Evolutionary conservation across 1,140 invertebrate genomes (phyloP).

Genomic region (Antheraea mylitta): DNA sequence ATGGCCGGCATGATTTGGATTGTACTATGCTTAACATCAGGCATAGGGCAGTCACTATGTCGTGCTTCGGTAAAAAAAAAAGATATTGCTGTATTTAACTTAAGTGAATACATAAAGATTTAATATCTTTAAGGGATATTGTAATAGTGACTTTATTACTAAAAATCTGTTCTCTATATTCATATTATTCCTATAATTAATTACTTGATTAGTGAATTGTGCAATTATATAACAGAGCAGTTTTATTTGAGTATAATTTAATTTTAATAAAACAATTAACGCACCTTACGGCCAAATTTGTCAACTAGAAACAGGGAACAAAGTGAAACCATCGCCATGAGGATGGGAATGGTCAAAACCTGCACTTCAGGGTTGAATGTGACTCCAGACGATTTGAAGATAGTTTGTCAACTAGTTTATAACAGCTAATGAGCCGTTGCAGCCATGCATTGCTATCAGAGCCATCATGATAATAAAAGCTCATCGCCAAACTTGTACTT

Average conservation of each 20-base stretch:
- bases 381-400: slow-evolving; percentile 40
- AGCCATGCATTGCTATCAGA: slow-evolving; percentile 22
- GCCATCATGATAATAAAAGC: slow-evolving; percentile 33
- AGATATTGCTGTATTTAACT: too few relatives aligned
- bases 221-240: too few relatives aligned
- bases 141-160: too few relatives aligned
- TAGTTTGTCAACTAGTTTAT: slow-evolving; percentile 33
- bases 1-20: too few relatives aligned
- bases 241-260: too few relatives aligned
- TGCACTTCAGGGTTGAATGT: slow-evolving; percentile 48
- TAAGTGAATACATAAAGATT: too few relatives aligned
- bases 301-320: slow-evolving; percentile 38
- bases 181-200: neutral
- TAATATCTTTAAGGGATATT: too few relatives aligned
- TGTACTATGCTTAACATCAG: too few relatives aligned
- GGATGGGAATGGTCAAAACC: slow-evolving; percentile 42
- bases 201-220: too few relatives aligned
- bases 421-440: slow-evolving; percentile 31
- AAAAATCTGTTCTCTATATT: neutral
- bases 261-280: neutral
- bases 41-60: too few relatives aligned
- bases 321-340: slow-evolving; percentile 47
- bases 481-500: slow-evolving; percentile 28
- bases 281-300: slow-evolving; percentile 50
- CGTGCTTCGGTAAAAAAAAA: too few relatives aligned